Evolutionary conservation across 2,113 vertebrate genomes (phyloP).

Genomic region (Rhadina sibilatrix): DNA sequence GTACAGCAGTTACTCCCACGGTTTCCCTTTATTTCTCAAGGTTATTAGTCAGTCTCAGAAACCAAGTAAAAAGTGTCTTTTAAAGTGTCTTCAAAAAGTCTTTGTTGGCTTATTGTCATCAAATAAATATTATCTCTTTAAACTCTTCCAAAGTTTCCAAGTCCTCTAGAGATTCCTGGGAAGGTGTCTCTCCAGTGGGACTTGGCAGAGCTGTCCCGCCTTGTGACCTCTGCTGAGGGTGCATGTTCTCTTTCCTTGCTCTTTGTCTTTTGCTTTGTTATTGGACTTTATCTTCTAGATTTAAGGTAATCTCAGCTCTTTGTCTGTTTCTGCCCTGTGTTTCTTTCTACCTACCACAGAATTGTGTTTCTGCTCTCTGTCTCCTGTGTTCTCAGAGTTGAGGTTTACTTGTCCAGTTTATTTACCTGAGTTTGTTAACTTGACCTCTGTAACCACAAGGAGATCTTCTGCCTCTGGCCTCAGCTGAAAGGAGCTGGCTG

Average conservation of each 20-base stretch:
- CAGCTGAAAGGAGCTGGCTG: background rate
- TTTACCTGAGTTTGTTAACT: background rate
- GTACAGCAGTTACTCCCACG: background rate
- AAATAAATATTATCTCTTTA: background rate
- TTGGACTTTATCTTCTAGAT: background rate
- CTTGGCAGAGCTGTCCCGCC: background rate
- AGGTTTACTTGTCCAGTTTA: background rate
- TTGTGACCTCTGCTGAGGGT: background rate
- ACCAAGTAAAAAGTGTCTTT: background rate
- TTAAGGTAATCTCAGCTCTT: background rate
- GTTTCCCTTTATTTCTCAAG: background rate
- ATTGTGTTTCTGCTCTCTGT: background rate
- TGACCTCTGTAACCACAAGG: background rate
- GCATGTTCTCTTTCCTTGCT: rapidly evolving
- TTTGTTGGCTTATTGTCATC: background rate
- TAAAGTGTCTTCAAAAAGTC: too few relatives aligned
- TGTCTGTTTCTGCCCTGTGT: background rate
- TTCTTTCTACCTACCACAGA: background rate
- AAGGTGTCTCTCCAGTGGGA: background rate
- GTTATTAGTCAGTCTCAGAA: background rate
- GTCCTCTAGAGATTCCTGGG: background rate
- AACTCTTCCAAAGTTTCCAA: background rate
- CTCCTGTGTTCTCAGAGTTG: background rate
- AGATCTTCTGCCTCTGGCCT: background rate
- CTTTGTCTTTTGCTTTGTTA: background rate